Evolutionary conservation across 1,140 invertebrate species (phyloP).

Genomic region (Cotesia chilonis): DNA sequence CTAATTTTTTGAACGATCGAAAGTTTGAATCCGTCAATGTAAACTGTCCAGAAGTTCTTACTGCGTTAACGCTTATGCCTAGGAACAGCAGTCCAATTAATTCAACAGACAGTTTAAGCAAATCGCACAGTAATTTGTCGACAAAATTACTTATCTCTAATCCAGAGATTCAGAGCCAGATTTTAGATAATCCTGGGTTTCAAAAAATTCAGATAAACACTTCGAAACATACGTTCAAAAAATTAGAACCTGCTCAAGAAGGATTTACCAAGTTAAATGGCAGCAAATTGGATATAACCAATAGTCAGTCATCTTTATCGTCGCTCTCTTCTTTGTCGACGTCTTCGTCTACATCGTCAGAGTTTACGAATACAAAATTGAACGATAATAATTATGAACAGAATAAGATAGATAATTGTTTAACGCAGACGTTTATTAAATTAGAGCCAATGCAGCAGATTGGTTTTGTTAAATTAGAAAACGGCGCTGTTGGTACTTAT

Average conservation of each 20-base stretch:
- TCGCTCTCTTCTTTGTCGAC: too few relatives aligned
- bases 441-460: slow-evolving; percentile 50
- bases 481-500: slow-evolving; percentile 41
- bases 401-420: slow-evolving; percentile 37
- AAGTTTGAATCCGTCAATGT: slow-evolving; percentile 43
- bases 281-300: slow-evolving; percentile 15
- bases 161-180: slow-evolving; percentile 57
- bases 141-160: slow-evolving; percentile 54
- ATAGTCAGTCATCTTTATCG: too few relatives aligned
- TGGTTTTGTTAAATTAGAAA: slow-evolving; percentile 53
- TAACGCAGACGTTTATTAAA: slow-evolving; percentile 49
- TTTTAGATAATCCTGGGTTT: slow-evolving; percentile 57
- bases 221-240: slow-evolving; percentile 45
- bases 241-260: slow-evolving; percentile 46
- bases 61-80: slow-evolving; percentile 57
- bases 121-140: slow-evolving; percentile 44
- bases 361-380: slow-evolving; percentile 33
- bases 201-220: slow-evolving; percentile 57
- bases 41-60: slow-evolving; percentile 58
- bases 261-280: slow-evolving; percentile 35
- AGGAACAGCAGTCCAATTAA: slow-evolving; percentile 47
- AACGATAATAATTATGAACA: slow-evolving; percentile 44
- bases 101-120: slow-evolving; percentile 15
- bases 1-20: slow-evolving; percentile 54
- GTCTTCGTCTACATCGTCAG: slow-evolving; percentile 2